Conservation (phyloP, 2,113 vertebrate species). For the Percina caprodes region DNA sequence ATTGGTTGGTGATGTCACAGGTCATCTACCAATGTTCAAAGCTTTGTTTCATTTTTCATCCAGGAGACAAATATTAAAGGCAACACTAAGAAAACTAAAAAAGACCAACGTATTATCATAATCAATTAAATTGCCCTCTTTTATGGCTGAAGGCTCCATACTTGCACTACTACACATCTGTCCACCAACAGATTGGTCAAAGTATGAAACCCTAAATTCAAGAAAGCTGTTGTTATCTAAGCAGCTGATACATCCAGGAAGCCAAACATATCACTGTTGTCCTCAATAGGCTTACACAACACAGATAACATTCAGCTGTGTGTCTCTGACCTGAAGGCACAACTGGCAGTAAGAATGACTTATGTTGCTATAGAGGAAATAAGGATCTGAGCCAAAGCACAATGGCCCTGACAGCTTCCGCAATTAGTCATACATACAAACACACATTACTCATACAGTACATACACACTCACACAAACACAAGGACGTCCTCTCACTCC, state of each 20-base stretch:
- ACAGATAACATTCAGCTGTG: constrained; percentile 38
- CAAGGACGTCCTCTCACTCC: constrained; percentile 8
- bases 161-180: not conserved
- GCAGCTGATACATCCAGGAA: constrained; percentile 16
- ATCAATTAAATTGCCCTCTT: not conserved
- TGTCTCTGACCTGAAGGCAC: constrained; percentile 44
- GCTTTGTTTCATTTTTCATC: not conserved
- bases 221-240: constrained; percentile 12
- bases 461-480: constrained; percentile 17
- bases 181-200: not conserved
- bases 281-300: constrained; percentile 14
- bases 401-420: constrained; percentile 34
- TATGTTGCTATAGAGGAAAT: constrained; percentile 60
- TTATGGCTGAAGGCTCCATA: not conserved
- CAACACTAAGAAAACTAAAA: not conserved
- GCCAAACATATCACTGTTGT: constrained; percentile 25
- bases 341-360: constrained; percentile 26
- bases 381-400: constrained; percentile 28
- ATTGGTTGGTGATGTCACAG: not conserved
- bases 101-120: not conserved
- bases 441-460: constrained; percentile 13
- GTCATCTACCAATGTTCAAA: not conserved
- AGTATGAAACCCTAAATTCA: not conserved
- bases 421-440: constrained; percentile 48
- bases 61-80: not conserved